Conservation (phyloP, 2,113 vertebrate species). For the Albula glossodonta region DNA sequence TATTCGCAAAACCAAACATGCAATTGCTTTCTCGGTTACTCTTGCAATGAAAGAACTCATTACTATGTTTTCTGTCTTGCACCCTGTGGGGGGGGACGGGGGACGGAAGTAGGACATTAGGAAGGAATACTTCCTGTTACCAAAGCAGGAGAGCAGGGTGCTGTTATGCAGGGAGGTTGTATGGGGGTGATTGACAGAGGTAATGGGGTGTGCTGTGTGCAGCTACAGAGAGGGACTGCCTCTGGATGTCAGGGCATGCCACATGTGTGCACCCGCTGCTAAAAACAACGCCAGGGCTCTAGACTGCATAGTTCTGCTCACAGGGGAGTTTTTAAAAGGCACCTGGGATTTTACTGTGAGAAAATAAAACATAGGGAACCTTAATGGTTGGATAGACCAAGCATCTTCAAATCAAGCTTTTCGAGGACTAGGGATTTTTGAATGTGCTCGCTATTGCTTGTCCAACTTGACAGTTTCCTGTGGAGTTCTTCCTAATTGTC, state of each 20-base stretch:
- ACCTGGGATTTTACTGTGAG: not conserved
- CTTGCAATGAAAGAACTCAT: not conserved
- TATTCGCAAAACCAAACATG: not conserved
- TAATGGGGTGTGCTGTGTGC: not conserved
- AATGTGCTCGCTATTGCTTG: not conserved
- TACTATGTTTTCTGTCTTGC: not conserved
- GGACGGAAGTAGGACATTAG: not conserved
- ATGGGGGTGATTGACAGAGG: not conserved
- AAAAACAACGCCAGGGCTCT: not conserved
- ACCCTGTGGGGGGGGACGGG: not conserved
- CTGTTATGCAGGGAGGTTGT: not conserved
- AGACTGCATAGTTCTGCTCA: not conserved
- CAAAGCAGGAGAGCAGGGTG: not conserved
- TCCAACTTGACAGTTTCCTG: not conserved
- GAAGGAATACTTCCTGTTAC: not conserved
- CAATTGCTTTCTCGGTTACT: not conserved
- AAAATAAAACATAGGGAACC: not conserved
- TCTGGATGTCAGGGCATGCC: not conserved
- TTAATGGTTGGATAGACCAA: not conserved
- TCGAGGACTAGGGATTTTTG: not conserved
- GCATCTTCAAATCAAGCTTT: not conserved
- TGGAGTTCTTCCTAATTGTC: not conserved
- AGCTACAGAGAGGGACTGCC: not conserved
- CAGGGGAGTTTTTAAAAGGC: not conserved
- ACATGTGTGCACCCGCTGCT: not conserved